Conservation (phyloP, 2,888 invertebrate species). For the Hypolimnas misippus region DNA sequence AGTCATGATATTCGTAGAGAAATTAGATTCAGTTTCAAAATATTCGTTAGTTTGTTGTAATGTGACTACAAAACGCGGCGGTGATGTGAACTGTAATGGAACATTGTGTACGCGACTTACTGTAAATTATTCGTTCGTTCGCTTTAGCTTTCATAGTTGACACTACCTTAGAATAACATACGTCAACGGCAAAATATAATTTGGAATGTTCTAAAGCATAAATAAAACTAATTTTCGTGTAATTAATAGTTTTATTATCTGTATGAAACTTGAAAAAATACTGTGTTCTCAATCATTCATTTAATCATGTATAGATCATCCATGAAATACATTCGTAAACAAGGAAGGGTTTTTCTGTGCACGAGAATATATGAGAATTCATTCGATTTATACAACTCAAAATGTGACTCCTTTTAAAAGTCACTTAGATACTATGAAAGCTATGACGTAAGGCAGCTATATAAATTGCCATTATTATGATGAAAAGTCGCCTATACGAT, state of each 20-base stretch:
- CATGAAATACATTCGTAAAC: no score
- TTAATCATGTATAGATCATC: no score
- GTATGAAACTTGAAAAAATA: no score
- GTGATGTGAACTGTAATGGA: not conserved
- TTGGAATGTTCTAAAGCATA: not conserved
- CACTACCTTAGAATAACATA: not conserved
- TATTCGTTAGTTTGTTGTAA: not conserved
- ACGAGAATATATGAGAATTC: no score
- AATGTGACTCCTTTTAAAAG: not conserved
- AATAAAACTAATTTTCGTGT: not conserved
- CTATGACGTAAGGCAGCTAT: not conserved
- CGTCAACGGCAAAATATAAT: not conserved
- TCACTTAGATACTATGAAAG: not conserved
- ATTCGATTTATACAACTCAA: not conserved
- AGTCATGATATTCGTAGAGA: slow-evolving; percentile 9
- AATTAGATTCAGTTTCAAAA: not conserved
- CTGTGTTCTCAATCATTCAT: no score
- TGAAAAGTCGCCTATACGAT: not conserved
- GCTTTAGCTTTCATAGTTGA: not conserved
- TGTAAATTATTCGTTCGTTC: not conserved
- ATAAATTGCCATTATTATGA: not conserved
- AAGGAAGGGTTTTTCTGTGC: no score
- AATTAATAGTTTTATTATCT: not conserved
- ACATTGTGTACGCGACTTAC: slow-evolving; percentile 6
- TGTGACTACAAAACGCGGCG: not conserved